Evolutionary conservation across 2,113 vertebrate genomes (phyloP).

Genomic region (Ameiurus melas): DNA sequence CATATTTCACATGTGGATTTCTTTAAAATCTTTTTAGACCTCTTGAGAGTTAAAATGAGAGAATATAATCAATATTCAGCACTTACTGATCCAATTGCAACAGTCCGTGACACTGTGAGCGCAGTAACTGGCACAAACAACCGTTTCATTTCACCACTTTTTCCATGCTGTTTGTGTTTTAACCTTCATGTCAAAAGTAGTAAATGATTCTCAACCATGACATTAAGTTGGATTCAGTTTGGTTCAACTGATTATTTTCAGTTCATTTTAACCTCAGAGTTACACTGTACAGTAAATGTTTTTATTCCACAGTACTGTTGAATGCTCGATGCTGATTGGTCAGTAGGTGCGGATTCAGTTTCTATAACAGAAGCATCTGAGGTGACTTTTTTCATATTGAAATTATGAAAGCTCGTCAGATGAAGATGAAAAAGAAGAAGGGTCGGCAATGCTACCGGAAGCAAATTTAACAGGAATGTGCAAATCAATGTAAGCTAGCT

Average conservation of each 20-base stretch:
- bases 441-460: not conserved
- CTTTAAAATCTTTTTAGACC: not conserved
- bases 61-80: not conserved
- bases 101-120: not conserved
- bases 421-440: not conserved
- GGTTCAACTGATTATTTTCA: not conserved
- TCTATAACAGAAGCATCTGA: not conserved
- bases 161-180: not conserved
- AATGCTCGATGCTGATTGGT: not conserved
- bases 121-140: not conserved
- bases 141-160: not conserved
- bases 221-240: not conserved
- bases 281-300: not conserved
- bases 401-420: not conserved
- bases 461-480: not conserved
- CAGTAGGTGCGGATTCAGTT: not conserved
- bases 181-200: not conserved
- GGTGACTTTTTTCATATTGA: not conserved
- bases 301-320: not conserved
- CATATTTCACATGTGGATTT: not conserved
- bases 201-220: not conserved
- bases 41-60: not conserved
- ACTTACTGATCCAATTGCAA: not conserved
- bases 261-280: not conserved
- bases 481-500: not conserved